A percentile compares a stretch with the other conserved stretches of the same genome.
These are phyloP conservation scores for Spodoptera exigua DNA, from an alignment of 2,888 invertebrate genomes.

Conservation along the genomic window DNA sequence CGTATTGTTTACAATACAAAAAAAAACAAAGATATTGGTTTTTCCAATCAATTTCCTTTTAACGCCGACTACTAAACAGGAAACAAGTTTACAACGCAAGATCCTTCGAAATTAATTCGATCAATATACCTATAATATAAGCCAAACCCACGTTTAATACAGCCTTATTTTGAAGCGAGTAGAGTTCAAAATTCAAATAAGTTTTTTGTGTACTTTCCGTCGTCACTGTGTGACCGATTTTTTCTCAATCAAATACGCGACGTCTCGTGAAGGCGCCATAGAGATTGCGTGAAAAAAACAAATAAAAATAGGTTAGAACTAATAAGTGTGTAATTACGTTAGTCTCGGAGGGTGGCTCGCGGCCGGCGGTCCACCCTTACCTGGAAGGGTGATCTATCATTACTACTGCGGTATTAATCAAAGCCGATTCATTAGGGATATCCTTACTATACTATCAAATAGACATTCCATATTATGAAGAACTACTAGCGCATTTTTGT, in stretches of 20 bases:
- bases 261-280: slow-evolving; percentile 50
- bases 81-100: slow-evolving; percentile 47
- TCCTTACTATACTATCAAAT: not conserved
- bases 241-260: slow-evolving; percentile 53
- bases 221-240: slow-evolving; percentile 38
- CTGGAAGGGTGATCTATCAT: slow-evolving; percentile 77
- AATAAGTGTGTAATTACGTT: slow-evolving; percentile 87
- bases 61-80: slow-evolving; percentile 24
- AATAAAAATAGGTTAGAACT: slow-evolving; percentile 79
- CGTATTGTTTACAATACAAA: too few species aligned
- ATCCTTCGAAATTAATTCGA: slow-evolving; percentile 34
- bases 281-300: slow-evolving; percentile 72
- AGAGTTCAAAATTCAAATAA: slow-evolving; percentile 10
- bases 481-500: too few species aligned
- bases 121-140: slow-evolving; percentile 1
- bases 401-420: slow-evolving; percentile 76
- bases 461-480: too few species aligned
- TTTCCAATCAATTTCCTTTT: slow-evolving; percentile 4
- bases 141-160: not conserved
- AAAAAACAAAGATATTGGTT: too few species aligned
- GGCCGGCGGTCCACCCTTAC: slow-evolving; percentile 83
- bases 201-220: not conserved
- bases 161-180: not conserved
- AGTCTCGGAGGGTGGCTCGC: slow-evolving; percentile 82
- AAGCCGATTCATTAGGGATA: slow-evolving; percentile 57